Evolutionary conservation across 2,888 invertebrate genomes (phyloP), one percentile per base, ranked within the genome.

Genomic region (Zygaena filipendulae): DNA sequence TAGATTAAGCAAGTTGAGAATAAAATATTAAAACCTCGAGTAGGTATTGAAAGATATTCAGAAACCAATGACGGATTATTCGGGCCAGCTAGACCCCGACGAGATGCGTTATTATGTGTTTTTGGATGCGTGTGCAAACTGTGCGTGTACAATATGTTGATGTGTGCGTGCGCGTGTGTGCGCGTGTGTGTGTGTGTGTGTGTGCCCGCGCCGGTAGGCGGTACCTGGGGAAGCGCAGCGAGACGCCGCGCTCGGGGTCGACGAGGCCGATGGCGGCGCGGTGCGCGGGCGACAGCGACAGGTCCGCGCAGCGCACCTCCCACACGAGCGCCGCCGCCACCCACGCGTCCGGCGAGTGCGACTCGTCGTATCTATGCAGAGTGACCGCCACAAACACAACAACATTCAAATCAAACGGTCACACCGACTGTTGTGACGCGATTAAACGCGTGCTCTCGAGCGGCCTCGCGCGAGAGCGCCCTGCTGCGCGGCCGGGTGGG

Each of bases 231-330:
- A 99, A 99, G 21, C 98, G 82, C 21, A 99, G 79, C 2, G 97
- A 98, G 51, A 99, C 92, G 11, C 98, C 98, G 52, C 92, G 92
- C 50, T 91, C 91, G 1, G 88, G 84, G 74, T 97, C 95, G 22
- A 92, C 91, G 52, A 93, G 87, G 26, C 93, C 94, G 23, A 86
- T 66, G 0, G 91, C 98, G 25, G 98, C 98, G 57, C 84, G 85
- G 67, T 99, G 96, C 26, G 91, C 87, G 9, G 99, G 97, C 16
- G 97, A 98, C 25, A 99, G 84, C 4, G 97, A 97, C 32, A 99
- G 83, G 83, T 99, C 98, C 0, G 98, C 98, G 63, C 96, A 95
- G 61, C 97, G 95, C 30, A 97, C 86, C 82, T 97, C 97, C 95
- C 96, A 97, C 32, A 99, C 96, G 64, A 88, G 84, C 9, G 86